Conservation (phyloP, 2,797 vertebrate species). For the Adrianichthys oophorus region DNA sequence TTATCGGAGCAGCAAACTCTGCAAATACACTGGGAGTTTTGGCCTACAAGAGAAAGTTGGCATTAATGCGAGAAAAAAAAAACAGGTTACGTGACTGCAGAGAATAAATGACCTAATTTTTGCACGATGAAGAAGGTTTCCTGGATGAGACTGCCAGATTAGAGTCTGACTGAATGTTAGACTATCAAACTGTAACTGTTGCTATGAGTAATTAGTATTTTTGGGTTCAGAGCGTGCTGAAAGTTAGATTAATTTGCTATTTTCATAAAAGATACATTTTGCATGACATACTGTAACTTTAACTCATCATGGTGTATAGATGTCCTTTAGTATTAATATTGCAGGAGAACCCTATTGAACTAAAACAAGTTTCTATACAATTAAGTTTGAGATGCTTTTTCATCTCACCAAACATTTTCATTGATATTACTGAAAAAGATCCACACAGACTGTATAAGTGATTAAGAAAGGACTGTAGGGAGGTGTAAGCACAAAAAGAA, state of each 20-base stretch:
- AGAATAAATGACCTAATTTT: slow-evolving; percentile 27
- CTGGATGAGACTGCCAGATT: background rate
- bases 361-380: too few relatives aligned
- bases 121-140: background rate
- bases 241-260: background rate
- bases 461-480: too few relatives aligned
- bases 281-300: background rate
- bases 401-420: too few relatives aligned
- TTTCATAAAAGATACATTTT: background rate
- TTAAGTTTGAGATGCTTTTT: too few relatives aligned
- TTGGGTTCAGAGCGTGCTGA: background rate
- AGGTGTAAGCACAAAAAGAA: too few relatives aligned
- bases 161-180: background rate
- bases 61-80: slow-evolving; percentile 35
- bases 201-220: background rate
- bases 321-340: too few relatives aligned
- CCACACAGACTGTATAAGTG: too few relatives aligned
- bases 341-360: too few relatives aligned
- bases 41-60: slow-evolving; percentile 26
- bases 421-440: too few relatives aligned
- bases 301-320: too few relatives aligned
- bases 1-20: slow-evolving; percentile 24
- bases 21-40: slow-evolving; percentile 35
- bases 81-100: slow-evolving; percentile 7
- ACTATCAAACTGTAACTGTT: background rate